These are phyloP conservation scores for Drosophila atripex DNA, from an alignment of 2,888 invertebrate species.

Conservation along the genomic window DNA sequence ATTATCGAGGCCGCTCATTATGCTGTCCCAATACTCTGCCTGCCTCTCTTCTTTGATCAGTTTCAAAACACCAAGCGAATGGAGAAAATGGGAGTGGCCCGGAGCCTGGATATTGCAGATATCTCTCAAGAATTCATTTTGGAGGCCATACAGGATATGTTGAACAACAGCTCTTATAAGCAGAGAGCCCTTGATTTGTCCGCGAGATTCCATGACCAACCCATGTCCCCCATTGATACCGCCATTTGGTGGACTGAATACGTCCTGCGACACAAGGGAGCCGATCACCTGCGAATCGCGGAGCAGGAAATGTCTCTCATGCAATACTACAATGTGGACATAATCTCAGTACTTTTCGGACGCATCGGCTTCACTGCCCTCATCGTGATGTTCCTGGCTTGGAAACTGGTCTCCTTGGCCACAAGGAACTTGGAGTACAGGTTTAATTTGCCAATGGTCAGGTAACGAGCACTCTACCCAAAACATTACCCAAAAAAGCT, in stretches of 20 bases:
- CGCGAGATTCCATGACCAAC: slow-evolving; percentile 77
- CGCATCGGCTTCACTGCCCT: slow-evolving; percentile 33
- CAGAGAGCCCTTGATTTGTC: slow-evolving; percentile 61
- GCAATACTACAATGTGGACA: slow-evolving; percentile 47
- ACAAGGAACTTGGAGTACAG: slow-evolving; percentile 20
- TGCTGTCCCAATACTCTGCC: slow-evolving; percentile 84
- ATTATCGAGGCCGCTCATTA: slow-evolving; percentile 84
- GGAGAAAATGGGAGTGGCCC: slow-evolving; percentile 62
- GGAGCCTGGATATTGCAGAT: background rate
- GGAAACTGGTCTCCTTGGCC: slow-evolving; percentile 13
- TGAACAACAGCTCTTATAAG: slow-evolving; percentile 58
- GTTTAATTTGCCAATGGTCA: slow-evolving; percentile 11
- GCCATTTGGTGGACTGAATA: slow-evolving; percentile 82
- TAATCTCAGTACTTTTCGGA: slow-evolving; percentile 30
- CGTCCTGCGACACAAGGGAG: slow-evolving; percentile 81
- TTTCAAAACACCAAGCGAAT: slow-evolving; percentile 83
- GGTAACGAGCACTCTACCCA: slow-evolving; percentile 8
- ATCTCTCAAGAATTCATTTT: slow-evolving; percentile 76
- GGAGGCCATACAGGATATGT: slow-evolving; percentile 55
- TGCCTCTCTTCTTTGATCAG: slow-evolving; percentile 85
- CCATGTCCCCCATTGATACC: slow-evolving; percentile 73
- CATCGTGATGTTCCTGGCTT: slow-evolving; percentile 17
- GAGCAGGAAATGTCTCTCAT: slow-evolving; percentile 66
- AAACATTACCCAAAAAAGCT: background rate
- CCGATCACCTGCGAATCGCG: slow-evolving; percentile 79